Conservation (phyloP, 2,113 vertebrate genomes). For the Gallinago paraguaiae region DNA sequence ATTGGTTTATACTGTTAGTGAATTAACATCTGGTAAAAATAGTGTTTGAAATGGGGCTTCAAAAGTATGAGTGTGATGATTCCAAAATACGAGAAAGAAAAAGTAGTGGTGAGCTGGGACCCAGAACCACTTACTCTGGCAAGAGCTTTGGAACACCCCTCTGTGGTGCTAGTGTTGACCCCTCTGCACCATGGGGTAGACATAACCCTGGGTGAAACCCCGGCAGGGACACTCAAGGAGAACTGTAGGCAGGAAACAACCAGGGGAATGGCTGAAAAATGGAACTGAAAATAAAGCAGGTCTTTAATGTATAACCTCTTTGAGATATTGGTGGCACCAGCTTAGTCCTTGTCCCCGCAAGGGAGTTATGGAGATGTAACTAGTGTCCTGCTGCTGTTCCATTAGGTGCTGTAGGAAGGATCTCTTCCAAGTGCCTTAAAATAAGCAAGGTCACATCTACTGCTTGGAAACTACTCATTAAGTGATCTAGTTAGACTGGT, state of each 20-base stretch:
- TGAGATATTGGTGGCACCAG: neutral
- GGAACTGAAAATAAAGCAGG: neutral
- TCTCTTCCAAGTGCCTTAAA: neutral
- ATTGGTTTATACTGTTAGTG: neutral
- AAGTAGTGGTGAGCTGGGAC: neutral
- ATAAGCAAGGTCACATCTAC: neutral
- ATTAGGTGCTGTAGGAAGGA: neutral
- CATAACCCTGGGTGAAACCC: neutral
- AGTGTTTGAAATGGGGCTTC: neutral
- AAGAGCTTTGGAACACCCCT: neutral
- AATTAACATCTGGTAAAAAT: neutral
- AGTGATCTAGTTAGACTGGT: neutral
- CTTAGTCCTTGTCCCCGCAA: neutral
- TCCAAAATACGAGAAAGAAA: neutral
- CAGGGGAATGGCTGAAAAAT: neutral
- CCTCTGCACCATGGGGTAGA: fast-evolving
- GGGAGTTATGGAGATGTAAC: neutral
- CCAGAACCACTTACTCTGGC: neutral
- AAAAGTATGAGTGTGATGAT: neutral
- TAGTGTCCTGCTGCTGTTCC: neutral
- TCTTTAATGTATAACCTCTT: neutral
- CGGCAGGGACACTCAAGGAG: neutral
- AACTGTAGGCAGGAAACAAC: neutral
- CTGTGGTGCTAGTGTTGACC: neutral
- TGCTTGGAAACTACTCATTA: neutral